Evolutionary conservation across 2,888 invertebrate species (phyloP).

Genomic region (Xanthia icteritia): DNA sequence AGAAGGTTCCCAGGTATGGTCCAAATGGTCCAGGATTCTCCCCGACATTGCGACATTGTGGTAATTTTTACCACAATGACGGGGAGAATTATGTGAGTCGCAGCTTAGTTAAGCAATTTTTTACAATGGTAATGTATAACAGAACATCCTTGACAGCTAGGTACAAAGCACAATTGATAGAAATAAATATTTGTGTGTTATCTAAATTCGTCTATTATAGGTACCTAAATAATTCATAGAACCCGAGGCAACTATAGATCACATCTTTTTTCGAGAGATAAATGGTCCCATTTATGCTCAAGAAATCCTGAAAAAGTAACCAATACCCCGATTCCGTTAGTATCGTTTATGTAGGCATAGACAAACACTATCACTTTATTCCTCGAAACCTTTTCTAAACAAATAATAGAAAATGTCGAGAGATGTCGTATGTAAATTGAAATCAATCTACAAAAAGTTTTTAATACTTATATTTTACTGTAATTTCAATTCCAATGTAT

Average conservation of each 20-base stretch:
- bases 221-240: conserved; percentile 29
- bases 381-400: not conserved
- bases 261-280: conserved; percentile 28
- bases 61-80: too few relatives aligned
- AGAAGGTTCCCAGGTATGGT: too few relatives aligned
- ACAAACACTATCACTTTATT: conserved; percentile 19
- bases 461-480: not conserved
- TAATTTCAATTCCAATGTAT: not conserved
- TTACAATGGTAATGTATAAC: not conserved
- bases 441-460: not conserved
- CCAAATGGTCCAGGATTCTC: too few relatives aligned
- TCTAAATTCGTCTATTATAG: conserved; percentile 2
- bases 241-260: conserved; percentile 10
- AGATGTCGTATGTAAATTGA: not conserved
- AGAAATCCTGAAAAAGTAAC: conserved; percentile 37
- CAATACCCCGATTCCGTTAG: conserved; percentile 18
- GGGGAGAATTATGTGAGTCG: too few relatives aligned
- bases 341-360: conserved; percentile 23
- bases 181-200: conserved; percentile 7
- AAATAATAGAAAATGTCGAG: not conserved
- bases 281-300: conserved; percentile 26
- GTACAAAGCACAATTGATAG: not conserved
- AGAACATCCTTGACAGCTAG: not conserved
- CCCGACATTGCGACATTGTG: too few relatives aligned
- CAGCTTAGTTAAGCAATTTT: too few relatives aligned